Evolutionary conservation across 2,888 invertebrate species (phyloP).

Genomic region (Hyposoter didymator): DNA sequence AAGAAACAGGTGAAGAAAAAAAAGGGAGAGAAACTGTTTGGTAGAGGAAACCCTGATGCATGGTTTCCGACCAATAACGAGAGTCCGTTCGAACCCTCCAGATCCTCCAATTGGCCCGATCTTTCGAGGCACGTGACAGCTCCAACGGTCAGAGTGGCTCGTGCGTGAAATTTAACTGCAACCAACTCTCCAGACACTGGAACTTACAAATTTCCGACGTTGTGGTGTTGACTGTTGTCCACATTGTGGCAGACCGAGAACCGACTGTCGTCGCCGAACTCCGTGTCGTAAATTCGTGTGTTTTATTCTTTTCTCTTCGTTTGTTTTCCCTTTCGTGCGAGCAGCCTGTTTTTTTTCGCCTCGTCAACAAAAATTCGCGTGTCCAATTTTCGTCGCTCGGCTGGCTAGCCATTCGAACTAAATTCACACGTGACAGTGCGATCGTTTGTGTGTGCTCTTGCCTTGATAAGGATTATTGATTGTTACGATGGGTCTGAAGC

Average conservation of each 20-base stretch:
- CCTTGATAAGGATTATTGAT: conserved; percentile 32
- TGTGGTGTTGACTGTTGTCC: conserved; percentile 8
- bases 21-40: conserved; percentile 17
- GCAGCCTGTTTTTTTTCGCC: conserved; percentile 16
- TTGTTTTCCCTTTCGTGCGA: conserved; percentile 12
- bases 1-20: conserved; percentile 40
- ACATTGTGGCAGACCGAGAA: conserved; percentile 68
- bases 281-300: conserved; percentile 41
- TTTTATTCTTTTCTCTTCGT: conserved; percentile 15
- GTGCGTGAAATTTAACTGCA: conserved; percentile 72
- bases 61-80: conserved; percentile 39
- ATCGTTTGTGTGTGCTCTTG: neutral
- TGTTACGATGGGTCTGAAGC: conserved; percentile 66
- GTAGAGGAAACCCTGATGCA: conserved; percentile 28
- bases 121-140: conserved; percentile 73
- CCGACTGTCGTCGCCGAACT: conserved; percentile 70
- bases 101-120: conserved; percentile 55
- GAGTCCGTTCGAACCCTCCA: conserved; percentile 45
- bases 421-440: neutral
- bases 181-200: conserved; percentile 39
- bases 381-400: conserved; percentile 18
- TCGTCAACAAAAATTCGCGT: conserved; percentile 18
- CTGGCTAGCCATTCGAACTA: neutral
- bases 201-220: conserved; percentile 18
- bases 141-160: conserved; percentile 73